Conservation (phyloP, 2,113 vertebrate genomes). For the Rattus norvegicus region DNA sequence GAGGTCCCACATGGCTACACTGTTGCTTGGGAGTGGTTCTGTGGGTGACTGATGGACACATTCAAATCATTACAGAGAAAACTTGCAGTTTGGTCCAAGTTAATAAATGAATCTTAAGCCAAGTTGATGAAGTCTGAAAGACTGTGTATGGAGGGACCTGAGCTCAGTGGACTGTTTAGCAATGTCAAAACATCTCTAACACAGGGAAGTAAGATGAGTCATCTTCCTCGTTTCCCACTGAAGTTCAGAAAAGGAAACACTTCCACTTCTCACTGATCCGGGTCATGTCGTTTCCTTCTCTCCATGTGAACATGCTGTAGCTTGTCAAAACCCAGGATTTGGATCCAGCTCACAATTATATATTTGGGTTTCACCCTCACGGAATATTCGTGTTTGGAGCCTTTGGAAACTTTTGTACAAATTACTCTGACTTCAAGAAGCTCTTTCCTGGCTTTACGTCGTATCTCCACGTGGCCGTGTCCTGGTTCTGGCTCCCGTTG, state of each 20-base stretch:
- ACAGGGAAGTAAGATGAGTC: not conserved
- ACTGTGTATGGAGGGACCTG: not conserved
- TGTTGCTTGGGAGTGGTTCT: not conserved
- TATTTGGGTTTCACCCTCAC: constrained; percentile 90
- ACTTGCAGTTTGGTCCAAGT: not conserved
- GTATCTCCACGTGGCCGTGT: constrained; percentile 79
- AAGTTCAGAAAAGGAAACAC: not conserved
- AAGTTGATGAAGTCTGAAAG: not conserved
- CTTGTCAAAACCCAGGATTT: constrained; percentile 88
- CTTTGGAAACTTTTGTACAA: constrained; percentile 88
- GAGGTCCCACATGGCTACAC: not conserved
- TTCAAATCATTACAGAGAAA: not conserved
- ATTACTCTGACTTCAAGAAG: constrained; percentile 80
- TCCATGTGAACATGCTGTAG: constrained; percentile 77
- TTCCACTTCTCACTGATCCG: not conserved
- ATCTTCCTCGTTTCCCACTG: not conserved
- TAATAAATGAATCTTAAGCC: not conserved
- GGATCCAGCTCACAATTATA: constrained; percentile 87
- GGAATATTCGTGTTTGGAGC: constrained; percentile 87
- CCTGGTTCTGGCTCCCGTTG: constrained; percentile 86
- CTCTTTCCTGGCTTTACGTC: constrained; percentile 87
- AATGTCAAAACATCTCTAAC: not conserved
- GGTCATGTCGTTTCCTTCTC: not conserved
- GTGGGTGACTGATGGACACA: not conserved
- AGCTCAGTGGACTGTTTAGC: not conserved